Evolutionary conservation across 2,113 vertebrate species (phyloP).

Genomic region (Caloenas nicobarica): DNA sequence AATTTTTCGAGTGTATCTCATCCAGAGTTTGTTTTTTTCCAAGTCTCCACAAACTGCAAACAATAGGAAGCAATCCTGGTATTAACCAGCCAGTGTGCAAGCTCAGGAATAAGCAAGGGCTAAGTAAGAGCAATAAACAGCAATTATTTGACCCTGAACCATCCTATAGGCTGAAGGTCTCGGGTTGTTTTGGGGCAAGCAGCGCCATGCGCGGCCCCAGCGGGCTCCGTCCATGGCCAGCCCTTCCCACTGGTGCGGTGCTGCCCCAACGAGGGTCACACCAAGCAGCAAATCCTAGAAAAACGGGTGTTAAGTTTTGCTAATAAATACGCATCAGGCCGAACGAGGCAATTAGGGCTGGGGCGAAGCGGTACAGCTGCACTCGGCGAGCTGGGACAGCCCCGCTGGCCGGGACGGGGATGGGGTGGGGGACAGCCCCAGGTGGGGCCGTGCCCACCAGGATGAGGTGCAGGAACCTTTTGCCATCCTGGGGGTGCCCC

Average conservation of each 20-base stretch:
- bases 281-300: background rate
- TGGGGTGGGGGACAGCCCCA: fast-evolving
- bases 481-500: no score
- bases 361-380: fast-evolving
- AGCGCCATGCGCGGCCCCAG: background rate
- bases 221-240: background rate
- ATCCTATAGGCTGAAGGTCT: background rate
- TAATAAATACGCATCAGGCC: conserved; percentile 7
- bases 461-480: no score
- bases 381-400: background rate
- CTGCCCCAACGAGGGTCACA: background rate
- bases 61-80: background rate
- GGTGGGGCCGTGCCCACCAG: fast-evolving
- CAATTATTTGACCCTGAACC: no score
- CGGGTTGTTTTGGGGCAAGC: no score
- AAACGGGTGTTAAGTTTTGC: background rate
- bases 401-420: no score
- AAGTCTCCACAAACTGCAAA: background rate
- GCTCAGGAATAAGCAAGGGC: background rate
- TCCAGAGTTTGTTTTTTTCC: background rate
- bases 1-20: background rate
- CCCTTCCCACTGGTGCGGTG: background rate
- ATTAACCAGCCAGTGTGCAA: background rate
- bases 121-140: background rate
- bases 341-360: background rate